Evolutionary conservation across 2,888 invertebrate genomes (phyloP), one percentile per base, ranked within the genome.

Genomic region (Rotaria socialis): DNA sequence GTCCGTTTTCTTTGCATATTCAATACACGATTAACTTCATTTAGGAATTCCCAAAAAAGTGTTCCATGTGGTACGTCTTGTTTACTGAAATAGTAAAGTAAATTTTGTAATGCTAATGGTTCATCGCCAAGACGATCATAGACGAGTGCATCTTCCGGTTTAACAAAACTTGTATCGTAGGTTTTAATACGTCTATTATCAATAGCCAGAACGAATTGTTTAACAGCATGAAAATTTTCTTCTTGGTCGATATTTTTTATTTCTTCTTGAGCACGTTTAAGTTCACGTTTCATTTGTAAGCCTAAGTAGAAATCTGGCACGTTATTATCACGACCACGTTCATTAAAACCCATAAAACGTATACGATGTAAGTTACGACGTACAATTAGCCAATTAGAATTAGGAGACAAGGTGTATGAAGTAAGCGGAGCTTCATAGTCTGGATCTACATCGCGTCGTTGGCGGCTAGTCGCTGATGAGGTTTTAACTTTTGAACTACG

Each of bases 51-150:
- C 80, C 80, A 80, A n/a, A n/a, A 47, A 47, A 80, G 0, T 47
- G 80, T 24, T 4, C 80, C 80, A 80, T 47, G 47, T 80, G 24
- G 10, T 43, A 80, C n/a, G 8, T 80, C 80, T 47, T 80, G 80
- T 80, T 47, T 80, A 47, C 24, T 47, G 19, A 80, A 80, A 80
- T 80, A 80, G 47, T 47, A 80, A 47, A 80, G 47, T 80, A 80
- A n/a, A 80, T 80, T 80, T 80, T 80, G 80, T 80, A 80, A 80
- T 47, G 80, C 22, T 47, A 80, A 80, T n/a, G 80, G 80, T n/a
- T 80, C 80, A 2, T 47, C 80, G 11, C 80, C 80, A 2, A 80
- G 80, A n/a, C 47, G 43, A 80, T 80, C 80, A n/a, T 80, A 80
- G 3, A 80, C 4, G 2, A 80, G 24, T 22, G 43, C 80, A 80